Evolutionary conservation across 2,888 invertebrate genomes (phyloP).

Genomic region (Caenorhabditis doughertyi): DNA sequence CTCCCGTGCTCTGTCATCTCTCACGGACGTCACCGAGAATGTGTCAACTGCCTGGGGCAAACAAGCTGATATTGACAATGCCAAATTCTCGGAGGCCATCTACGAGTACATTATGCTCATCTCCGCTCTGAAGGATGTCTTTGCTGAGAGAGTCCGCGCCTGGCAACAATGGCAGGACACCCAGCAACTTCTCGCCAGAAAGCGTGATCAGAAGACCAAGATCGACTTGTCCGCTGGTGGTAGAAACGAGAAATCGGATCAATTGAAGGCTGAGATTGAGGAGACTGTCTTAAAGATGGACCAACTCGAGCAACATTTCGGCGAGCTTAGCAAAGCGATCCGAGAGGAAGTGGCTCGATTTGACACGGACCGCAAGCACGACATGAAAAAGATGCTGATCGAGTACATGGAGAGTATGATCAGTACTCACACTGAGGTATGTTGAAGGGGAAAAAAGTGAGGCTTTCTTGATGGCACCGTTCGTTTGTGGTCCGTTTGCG

Average conservation of each 20-base stretch:
- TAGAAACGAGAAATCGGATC: conserved; percentile 92
- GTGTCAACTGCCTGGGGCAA: conserved; percentile 91
- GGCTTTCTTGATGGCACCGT: no score
- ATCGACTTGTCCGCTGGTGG: conserved; percentile 84
- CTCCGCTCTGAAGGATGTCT: conserved; percentile 83
- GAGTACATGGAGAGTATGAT: conserved; percentile 95
- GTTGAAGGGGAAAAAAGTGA: no score
- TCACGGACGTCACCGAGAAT: conserved; percentile 87
- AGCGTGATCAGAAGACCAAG: conserved; percentile 95
- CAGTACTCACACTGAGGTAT: conserved; percentile 94
- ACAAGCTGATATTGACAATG: conserved; percentile 96
- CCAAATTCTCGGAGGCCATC: conserved; percentile 82
- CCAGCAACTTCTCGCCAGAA: conserved; percentile 93
- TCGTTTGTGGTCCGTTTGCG: no score
- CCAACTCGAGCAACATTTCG: conserved; percentile 87
- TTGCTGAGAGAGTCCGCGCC: conserved; percentile 89
- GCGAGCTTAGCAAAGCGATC: conserved; percentile 88
- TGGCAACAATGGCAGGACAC: conserved; percentile 99
- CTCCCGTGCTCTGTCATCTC: conserved; percentile 91
- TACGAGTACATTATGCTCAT: conserved; percentile 71
- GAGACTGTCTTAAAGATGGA: conserved; percentile 86
- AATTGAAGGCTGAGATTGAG: conserved; percentile 88
- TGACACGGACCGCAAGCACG: conserved; percentile 94
- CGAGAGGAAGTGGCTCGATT: conserved; percentile 92
- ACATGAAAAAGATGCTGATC: conserved; percentile 93